Base-by-base conservation (phyloP, 2,113 vertebrate species). In the Piprites chloris region DNA sequence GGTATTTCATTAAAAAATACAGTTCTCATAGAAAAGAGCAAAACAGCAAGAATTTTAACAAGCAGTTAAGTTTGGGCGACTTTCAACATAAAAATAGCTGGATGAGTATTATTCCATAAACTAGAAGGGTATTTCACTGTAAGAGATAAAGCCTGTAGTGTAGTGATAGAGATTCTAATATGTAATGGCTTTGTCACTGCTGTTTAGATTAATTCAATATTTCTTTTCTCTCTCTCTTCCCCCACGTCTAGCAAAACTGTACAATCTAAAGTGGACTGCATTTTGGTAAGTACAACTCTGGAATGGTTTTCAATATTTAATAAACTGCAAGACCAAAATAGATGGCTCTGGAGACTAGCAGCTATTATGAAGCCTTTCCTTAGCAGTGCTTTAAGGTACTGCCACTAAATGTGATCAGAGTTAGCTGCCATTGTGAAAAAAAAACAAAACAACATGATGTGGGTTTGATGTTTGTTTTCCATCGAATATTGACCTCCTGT, bases 261-360 rank as follows among this genome's bases (percentile, higher is more conserved):
- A 98, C 99, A 99, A 98, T 99, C 99, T 97, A 99, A 99, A 98
- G 99, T 99, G 98, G 99, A 99, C 98, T 99, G 98, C 98, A 99
- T 99, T 98, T 98, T 99, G 99, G 99, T 99, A 97, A 99, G 99
- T 99, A 97, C 77, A 75, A 93, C 68, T 91, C 69, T 44, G 78
- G 92, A 90, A 95, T 96, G 88, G 94, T 91, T 93, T 93, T 90
- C 50, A 85, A 89, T 93, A 62, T 78, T 97, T 93, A 86, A 87
- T 93, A 58, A 94, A 50, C 82, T 78, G 33, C 52, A 49, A 67
- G 83, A 85, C 84, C 62, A 37, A 85, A 93, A 62, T 95, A 90
- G 88, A 59, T 92, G 46, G 14, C 67, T 91, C 44, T 79, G 39
- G 88, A 79, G 87, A 84, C 91, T 79, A 46, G 28, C 75, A 93